Evolutionary conservation across 2,888 invertebrate species (phyloP).

Genomic region (Cataglyphis albicans): DNA sequence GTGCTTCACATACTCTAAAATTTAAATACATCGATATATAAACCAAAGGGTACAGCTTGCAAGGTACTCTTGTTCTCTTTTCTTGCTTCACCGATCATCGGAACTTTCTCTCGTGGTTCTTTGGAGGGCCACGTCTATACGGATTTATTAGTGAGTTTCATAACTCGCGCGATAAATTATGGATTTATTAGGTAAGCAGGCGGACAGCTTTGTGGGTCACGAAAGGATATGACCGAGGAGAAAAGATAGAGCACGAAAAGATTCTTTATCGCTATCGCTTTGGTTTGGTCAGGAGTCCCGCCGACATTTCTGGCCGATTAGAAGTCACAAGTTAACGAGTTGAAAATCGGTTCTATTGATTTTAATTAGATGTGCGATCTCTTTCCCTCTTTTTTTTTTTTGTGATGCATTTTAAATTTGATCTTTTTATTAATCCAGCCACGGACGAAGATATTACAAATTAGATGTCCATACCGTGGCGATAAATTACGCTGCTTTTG

Average conservation of each 20-base stretch:
- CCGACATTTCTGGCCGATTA: slow-evolving; percentile 47
- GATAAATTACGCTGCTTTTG: slow-evolving; percentile 49
- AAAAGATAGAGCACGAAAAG: slow-evolving; percentile 1
- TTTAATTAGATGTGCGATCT: slow-evolving; percentile 68
- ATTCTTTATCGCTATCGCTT: slow-evolving; percentile 58
- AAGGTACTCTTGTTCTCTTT: slow-evolving; percentile 10
- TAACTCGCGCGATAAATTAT: slow-evolving; percentile 72
- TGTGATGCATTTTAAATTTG: slow-evolving; percentile 24
- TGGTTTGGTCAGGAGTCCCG: slow-evolving; percentile 19
- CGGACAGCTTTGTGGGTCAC: slow-evolving; percentile 34
- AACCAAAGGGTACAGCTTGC: neutral
- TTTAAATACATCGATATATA: neutral
- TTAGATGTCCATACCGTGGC: slow-evolving; percentile 59
- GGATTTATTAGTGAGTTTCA: slow-evolving; percentile 72
- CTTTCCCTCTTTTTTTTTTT: neutral
- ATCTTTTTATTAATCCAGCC: slow-evolving; percentile 46
- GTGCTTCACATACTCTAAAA: neutral
- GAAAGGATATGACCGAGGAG: slow-evolving; percentile 8
- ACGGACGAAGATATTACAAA: slow-evolving; percentile 64
- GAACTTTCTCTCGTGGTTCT: slow-evolving; percentile 55
- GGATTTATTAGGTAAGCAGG: slow-evolving; percentile 65
- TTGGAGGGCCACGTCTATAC: slow-evolving; percentile 52
- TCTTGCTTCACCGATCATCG: slow-evolving; percentile 31
- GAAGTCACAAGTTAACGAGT: slow-evolving; percentile 67
- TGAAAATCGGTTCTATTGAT: slow-evolving; percentile 62